phyloP scores from a whole-genome alignment of 2,888 invertebrate species.

The Lasioglossum villosulum region DNA sequence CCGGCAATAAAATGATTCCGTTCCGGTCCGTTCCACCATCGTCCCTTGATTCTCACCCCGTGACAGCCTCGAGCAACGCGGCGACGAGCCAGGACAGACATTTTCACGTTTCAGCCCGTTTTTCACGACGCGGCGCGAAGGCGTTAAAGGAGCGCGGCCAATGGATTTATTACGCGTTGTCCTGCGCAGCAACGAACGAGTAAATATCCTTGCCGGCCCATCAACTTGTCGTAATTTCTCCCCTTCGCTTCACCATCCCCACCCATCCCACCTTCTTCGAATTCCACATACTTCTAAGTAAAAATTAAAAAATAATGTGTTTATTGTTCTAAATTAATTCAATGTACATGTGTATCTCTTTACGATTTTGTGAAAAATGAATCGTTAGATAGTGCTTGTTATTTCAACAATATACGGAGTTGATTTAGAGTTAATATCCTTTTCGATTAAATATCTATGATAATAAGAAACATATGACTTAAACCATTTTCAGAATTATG shows the following conservation, averaged over 20 bases:
- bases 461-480: too few species aligned
- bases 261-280: neutral
- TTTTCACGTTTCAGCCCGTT: conserved; percentile 34
- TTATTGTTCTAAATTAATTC: too few species aligned
- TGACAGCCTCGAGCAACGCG: neutral
- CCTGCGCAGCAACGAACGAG: conserved; percentile 2
- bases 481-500: too few species aligned
- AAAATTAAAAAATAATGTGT: too few species aligned
- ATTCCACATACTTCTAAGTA: too few species aligned
- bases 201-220: conserved; percentile 32
- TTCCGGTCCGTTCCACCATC: neutral
- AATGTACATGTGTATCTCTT: too few species aligned
- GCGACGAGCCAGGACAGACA: conserved; percentile 19
- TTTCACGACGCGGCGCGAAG: conserved; percentile 33
- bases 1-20: conserved; percentile 29
- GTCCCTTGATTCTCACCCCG: neutral
- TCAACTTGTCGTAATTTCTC: conserved; percentile 22
- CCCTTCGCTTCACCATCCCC: neutral
- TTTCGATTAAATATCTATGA: too few species aligned
- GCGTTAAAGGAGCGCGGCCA: conserved; percentile 12
- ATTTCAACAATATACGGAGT: too few species aligned
- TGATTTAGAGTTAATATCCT: too few species aligned
- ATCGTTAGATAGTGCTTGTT: too few species aligned
- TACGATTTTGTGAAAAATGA: too few species aligned
- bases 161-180: conserved; percentile 57